Evolutionary conservation across 2,113 vertebrate genomes (phyloP).

Genomic region (Takifugu flavidus): DNA sequence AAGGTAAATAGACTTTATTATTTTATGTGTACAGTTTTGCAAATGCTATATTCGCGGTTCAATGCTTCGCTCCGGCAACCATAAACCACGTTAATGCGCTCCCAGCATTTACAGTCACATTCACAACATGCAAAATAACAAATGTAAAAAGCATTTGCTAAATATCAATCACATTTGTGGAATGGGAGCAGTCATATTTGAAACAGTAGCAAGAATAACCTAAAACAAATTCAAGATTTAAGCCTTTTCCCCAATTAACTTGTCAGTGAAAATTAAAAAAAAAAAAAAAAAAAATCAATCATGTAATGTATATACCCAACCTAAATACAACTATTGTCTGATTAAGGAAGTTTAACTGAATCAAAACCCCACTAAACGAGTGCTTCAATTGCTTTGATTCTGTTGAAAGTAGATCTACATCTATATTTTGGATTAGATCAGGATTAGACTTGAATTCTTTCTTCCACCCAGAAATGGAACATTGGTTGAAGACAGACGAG

Average conservation of each 20-base stretch:
- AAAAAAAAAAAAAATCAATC: no score
- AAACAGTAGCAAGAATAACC: no score
- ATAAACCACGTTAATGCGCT: conserved; percentile 47
- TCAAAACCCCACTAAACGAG: no score
- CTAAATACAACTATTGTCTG: no score
- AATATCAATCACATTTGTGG: not conserved
- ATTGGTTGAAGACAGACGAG: conserved; percentile 5
- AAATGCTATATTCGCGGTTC: conserved; percentile 39
- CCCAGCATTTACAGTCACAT: conserved; percentile 66
- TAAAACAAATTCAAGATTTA: no score
- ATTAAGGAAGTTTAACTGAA: no score
- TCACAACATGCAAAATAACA: conserved; percentile 58
- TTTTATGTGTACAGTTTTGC: conserved; percentile 65
- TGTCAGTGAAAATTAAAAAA: no score
- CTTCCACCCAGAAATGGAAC: not conserved
- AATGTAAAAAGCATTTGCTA: conserved; percentile 3
- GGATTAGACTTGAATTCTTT: not conserved
- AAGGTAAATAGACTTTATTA: conserved; percentile 68
- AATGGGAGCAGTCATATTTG: no score
- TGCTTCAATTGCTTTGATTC: no score
- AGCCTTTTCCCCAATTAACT: no score
- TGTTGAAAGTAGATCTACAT: not conserved
- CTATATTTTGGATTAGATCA: conserved; percentile 1
- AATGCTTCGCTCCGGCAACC: conserved; percentile 50
- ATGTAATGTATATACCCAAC: no score